Percentiles rank a stretch among this genome's conserved stretches.
Conservation (phyloP, 2,888 invertebrate species). For the Heteropelma amictum region DNA sequence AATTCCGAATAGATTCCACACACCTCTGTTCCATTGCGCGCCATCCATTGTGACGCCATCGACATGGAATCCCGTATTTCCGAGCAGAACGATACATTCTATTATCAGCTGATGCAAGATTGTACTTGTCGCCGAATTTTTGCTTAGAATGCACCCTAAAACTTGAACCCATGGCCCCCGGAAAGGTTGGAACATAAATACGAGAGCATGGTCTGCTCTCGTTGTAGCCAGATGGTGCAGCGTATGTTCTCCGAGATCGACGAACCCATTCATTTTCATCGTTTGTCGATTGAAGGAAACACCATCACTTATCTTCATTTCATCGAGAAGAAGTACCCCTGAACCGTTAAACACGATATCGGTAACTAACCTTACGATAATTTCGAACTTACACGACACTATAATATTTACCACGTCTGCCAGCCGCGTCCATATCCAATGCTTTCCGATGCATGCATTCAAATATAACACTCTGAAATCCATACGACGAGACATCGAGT, state of each 20-base stretch:
- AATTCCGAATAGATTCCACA: too few relatives aligned
- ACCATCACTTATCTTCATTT: not conserved
- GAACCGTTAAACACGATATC: not conserved
- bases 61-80: too few relatives aligned
- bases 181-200: too few relatives aligned
- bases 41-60: too few relatives aligned
- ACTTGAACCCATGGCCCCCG: too few relatives aligned
- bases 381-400: not conserved
- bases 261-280: not conserved
- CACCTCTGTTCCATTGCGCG: too few relatives aligned
- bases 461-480: not conserved
- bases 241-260: not conserved
- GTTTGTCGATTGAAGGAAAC: not conserved
- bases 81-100: too few relatives aligned
- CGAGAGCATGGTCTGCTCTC: too few relatives aligned
- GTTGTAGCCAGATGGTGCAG: not conserved
- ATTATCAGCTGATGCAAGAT: too few relatives aligned
- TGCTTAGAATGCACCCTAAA: too few relatives aligned
- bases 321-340: not conserved
- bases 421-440: slow-evolving; percentile 22
- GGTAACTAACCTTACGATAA: not conserved
- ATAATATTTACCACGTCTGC: not conserved
- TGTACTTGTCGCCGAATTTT: too few relatives aligned
- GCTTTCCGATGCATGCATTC: slow-evolving; percentile 34
- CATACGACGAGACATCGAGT: slow-evolving; percentile 15